Evolutionary conservation across 2,888 invertebrate genomes (phyloP), one percentile per base, ranked within the genome.

Genomic region (Cataglyphis albicans): DNA sequence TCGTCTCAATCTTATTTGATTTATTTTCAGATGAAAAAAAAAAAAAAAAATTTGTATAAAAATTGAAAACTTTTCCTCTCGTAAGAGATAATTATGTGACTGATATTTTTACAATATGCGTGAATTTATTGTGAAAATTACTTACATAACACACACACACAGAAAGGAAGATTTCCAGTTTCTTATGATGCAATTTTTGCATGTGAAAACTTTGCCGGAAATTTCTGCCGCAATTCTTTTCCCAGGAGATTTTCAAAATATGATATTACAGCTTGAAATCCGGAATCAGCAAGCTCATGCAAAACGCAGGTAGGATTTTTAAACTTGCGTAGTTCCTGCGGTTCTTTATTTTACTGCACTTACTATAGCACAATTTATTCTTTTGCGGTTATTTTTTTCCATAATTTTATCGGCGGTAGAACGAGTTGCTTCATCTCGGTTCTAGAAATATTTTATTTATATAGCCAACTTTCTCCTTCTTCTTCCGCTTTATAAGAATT

Each of bases 351-450:
- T 52, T 25, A 52, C 12, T 41, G 12, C 32, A 65, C 59, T 64
- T 68, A 63, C 64, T 64, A 41, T 70, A 41, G 61, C 57, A 15
- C 70, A 74, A 74, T 76, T 65, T 82, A 38, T 55, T 78, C 48
- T 65, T 81, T 74, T 55, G 41, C 67, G 52, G 65, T 81, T 73
- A 59, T 25, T 61, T 68, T 52, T 55, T 63, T 61, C 15, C 59
- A 67, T 82, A 84, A 68, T 74, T 84, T 41, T 61, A 61, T 73
- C 65, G 73, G n/a, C 81, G 55, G 35, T 44, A 67, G 67, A 59
- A 82, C 73, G 78, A 80, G 78, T 80, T 80, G 59, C 78, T 72
- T 80, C 72, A 80, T 76, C 82, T 52, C 52, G 25, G n/a, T 41
- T 61, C 70, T 44, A 35, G 35, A 80, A 59, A 80, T 80, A 72